A percentile compares a stretch with the other conserved stretches of the same genome.
Evolutionary conservation across 2,888 invertebrate species (phyloP).

Genomic region (Bimastos eiseni): DNA sequence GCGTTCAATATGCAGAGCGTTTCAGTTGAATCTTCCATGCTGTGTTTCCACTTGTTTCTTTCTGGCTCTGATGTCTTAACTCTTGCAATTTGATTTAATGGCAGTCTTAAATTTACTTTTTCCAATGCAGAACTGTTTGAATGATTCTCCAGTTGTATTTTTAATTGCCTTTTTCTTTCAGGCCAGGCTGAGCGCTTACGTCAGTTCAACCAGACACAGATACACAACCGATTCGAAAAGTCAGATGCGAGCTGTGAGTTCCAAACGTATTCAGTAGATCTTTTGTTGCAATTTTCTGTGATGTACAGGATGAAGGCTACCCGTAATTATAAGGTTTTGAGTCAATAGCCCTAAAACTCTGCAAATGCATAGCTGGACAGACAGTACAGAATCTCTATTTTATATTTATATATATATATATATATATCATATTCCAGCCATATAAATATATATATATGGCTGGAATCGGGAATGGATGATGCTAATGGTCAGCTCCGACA

Average conservation of each 20-base stretch:
- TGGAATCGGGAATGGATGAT: too few relatives aligned
- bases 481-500: too few relatives aligned
- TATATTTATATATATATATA: too few relatives aligned
- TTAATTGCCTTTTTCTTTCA: not conserved
- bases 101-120: not conserved
- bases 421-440: too few relatives aligned
- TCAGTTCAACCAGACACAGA: slow-evolving; percentile 19
- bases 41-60: not conserved
- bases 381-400: too few relatives aligned
- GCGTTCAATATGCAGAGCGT: not conserved
- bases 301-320: not conserved
- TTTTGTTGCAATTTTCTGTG: not conserved
- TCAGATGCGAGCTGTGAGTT: slow-evolving; percentile 16
- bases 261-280: not conserved
- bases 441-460: too few relatives aligned
- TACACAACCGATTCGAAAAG: not conserved
- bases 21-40: not conserved
- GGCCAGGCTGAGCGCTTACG: not conserved
- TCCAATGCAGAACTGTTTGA: not conserved
- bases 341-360: too few relatives aligned
- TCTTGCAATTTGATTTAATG: not conserved
- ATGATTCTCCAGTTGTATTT: not conserved
- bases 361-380: too few relatives aligned
- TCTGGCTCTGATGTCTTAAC: not conserved
- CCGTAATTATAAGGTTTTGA: too few relatives aligned